Evolutionary conservation across 2,113 vertebrate genomes (phyloP).

Genomic region (Rhabdomys dilectus): DNA sequence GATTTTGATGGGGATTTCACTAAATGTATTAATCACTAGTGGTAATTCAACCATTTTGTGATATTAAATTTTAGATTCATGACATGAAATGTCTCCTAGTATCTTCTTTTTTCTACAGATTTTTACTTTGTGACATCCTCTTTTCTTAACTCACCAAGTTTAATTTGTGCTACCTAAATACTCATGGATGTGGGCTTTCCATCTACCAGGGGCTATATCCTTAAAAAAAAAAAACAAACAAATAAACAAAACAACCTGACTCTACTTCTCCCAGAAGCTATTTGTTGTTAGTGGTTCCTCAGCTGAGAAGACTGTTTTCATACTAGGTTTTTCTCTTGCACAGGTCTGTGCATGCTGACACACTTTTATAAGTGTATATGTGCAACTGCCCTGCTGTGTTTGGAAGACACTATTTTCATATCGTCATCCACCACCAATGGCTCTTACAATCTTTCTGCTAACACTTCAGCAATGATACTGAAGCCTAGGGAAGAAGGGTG

Average conservation of each 20-base stretch:
- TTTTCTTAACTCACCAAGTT: not conserved
- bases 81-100: not conserved
- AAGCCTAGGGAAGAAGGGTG: too few species aligned
- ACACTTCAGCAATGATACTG: too few species aligned
- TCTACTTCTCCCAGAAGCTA: not conserved
- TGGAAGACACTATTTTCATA: too few species aligned
- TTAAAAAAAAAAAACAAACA: not conserved
- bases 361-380: too few species aligned
- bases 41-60: not conserved
- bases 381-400: too few species aligned
- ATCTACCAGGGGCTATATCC: not conserved
- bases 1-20: not conserved
- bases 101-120: not conserved
- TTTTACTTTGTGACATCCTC: not conserved
- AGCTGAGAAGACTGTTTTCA: too few species aligned
- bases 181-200: not conserved
- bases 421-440: too few species aligned
- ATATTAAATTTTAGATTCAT: not conserved
- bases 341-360: too few species aligned
- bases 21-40: not conserved
- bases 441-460: too few species aligned
- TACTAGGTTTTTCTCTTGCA: too few species aligned
- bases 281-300: too few species aligned
- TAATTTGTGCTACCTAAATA: not conserved
- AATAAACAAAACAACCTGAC: not conserved